Conservation (phyloP, 2,888 invertebrate genomes). For the Amiota communis region DNA sequence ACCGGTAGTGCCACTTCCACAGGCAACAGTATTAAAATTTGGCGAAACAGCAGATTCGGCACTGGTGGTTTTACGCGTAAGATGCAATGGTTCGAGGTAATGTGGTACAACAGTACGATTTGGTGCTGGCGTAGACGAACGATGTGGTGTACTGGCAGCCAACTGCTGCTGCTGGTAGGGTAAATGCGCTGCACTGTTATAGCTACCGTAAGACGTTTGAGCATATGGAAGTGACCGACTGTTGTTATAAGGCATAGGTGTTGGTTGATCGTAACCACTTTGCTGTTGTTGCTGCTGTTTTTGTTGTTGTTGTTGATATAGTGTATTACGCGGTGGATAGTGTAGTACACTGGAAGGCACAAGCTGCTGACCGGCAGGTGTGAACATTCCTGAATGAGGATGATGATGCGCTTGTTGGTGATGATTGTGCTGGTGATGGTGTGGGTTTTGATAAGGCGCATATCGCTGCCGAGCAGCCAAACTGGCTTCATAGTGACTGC, state of each 20-base stretch:
- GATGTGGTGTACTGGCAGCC: constrained; percentile 47
- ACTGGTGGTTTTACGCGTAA: background rate
- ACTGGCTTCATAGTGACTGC: constrained; percentile 44
- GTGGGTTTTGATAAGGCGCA: constrained; percentile 50
- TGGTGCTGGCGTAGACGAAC: constrained; percentile 57
- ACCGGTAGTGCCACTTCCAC: background rate
- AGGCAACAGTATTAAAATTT: background rate
- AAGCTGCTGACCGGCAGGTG: constrained; percentile 63
- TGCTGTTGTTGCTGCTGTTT: too few relatives aligned
- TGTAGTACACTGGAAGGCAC: constrained; percentile 67
- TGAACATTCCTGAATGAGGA: constrained; percentile 53
- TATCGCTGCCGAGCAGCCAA: constrained; percentile 45
- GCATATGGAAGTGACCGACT: constrained; percentile 49
- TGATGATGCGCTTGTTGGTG: constrained; percentile 35
- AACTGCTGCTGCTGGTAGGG: constrained; percentile 14
- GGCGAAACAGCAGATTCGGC: background rate
- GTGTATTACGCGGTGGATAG: constrained; percentile 51
- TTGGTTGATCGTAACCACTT: constrained; percentile 51
- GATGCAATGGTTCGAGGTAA: constrained; percentile 53
- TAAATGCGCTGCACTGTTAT: background rate
- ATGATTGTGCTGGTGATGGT: constrained; percentile 33
- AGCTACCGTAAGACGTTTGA: constrained; percentile 31
- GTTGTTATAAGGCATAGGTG: constrained; percentile 51
- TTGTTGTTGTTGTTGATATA: constrained; percentile 7
- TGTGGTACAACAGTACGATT: constrained; percentile 59